These are phyloP conservation scores for Cistogaster globosa DNA, from an alignment of 2,888 invertebrate genomes.

Conservation along the genomic window DNA sequence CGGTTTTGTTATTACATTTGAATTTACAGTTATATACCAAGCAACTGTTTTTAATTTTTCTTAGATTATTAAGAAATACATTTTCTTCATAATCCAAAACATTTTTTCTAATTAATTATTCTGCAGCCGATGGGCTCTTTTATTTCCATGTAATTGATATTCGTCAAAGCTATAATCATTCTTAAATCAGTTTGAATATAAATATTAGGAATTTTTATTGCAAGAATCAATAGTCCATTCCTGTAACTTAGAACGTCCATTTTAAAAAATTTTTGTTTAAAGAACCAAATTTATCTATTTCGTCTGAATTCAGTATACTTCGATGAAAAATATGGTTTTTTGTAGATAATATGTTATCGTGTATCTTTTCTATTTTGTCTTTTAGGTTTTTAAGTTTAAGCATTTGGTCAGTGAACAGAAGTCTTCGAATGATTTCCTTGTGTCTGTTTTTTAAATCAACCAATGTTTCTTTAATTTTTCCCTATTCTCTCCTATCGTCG, in stretches of 20 bases:
- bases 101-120: slow-evolving; percentile 6
- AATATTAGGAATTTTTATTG: slow-evolving; percentile 39
- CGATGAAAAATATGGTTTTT: slow-evolving; percentile 36
- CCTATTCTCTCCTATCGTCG: slow-evolving; percentile 28
- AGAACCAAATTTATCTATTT: slow-evolving; percentile 43
- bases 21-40: slow-evolving; percentile 8
- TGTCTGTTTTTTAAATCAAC: slow-evolving; percentile 27
- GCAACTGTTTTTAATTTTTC: slow-evolving; percentile 10
- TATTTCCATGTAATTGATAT: slow-evolving; percentile 30
- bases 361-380: slow-evolving; percentile 8
- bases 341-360: slow-evolving; percentile 34
- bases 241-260: not conserved
- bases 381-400: slow-evolving; percentile 32
- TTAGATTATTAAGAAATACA: slow-evolving; percentile 6
- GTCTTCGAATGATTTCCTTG: slow-evolving; percentile 24
- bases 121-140: slow-evolving; percentile 11
- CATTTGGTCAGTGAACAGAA: slow-evolving; percentile 42
- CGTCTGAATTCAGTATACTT: slow-evolving; percentile 25
- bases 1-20: slow-evolving; percentile 3
- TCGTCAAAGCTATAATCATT: slow-evolving; percentile 7
- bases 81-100: slow-evolving; percentile 21
- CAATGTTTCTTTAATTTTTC: slow-evolving; percentile 25
- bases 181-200: slow-evolving; percentile 38
- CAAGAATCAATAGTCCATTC: slow-evolving; percentile 31
- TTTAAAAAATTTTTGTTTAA: slow-evolving; percentile 46